Evolutionary conservation across 2,797 vertebrate genomes (phyloP).

Genomic region (Menidia menidia): DNA sequence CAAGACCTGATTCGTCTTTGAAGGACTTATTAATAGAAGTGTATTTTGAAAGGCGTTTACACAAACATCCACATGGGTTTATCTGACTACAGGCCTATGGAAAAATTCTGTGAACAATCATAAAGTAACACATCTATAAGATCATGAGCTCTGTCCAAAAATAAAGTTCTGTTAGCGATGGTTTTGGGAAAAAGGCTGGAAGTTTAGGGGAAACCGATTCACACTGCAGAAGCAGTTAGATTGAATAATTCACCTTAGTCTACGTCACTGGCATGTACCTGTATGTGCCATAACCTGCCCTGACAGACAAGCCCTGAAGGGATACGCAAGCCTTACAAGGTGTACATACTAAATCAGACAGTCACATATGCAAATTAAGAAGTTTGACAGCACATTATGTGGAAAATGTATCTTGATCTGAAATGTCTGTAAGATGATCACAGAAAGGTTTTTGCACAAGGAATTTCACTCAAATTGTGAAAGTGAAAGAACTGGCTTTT

Average conservation of each 20-base stretch:
- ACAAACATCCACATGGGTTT: not conserved
- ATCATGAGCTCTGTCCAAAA: slow-evolving; percentile 16
- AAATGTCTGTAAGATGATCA: not conserved
- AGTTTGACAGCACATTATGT: not conserved
- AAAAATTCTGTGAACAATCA: not conserved
- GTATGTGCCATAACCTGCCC: slow-evolving; percentile 40
- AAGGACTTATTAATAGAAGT: slow-evolving; percentile 20
- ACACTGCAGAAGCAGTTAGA: not conserved
- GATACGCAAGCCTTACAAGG: slow-evolving; percentile 29
- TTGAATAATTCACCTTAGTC: slow-evolving; percentile 19
- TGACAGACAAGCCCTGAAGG: slow-evolving; percentile 44
- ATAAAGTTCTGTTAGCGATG: slow-evolving; percentile 12
- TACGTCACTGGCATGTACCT: not conserved
- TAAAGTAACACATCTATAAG: slow-evolving; percentile 10
- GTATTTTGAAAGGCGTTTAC: not conserved
- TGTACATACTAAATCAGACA: not conserved
- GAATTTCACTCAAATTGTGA: too few species aligned
- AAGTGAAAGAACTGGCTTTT: too few species aligned
- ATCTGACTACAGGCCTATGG: not conserved
- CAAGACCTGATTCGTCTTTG: slow-evolving; percentile 10
- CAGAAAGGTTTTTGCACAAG: not conserved
- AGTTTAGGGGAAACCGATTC: not conserved
- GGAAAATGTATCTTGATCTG: not conserved
- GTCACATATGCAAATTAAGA: slow-evolving; percentile 43
- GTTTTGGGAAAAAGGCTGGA: not conserved